Percentiles rank a stretch among this genome's conserved stretches.
Evolutionary conservation across 2,888 invertebrate species (phyloP).

Genomic region (Sthenelais limicola): DNA sequence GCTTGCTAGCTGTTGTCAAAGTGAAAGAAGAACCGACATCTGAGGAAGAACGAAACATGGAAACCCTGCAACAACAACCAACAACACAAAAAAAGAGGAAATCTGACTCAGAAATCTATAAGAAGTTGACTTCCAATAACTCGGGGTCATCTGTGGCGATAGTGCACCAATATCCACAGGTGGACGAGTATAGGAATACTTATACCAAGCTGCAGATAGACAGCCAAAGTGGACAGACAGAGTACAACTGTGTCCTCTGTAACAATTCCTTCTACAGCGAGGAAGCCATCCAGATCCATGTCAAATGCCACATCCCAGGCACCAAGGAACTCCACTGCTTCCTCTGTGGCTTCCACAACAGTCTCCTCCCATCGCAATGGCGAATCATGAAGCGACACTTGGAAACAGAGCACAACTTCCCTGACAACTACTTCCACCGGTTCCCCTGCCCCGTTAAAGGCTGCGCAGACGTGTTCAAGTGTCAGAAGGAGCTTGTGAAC

Average conservation of each 20-base stretch:
- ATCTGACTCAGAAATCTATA: background rate
- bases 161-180: background rate
- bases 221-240: constrained; percentile 24
- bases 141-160: too few species aligned
- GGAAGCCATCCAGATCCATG: constrained; percentile 30
- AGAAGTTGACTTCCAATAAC: too few species aligned
- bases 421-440: constrained; percentile 24
- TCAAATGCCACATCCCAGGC: constrained; percentile 18
- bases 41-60: background rate
- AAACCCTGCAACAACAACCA: background rate
- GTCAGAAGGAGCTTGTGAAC: constrained; percentile 18
- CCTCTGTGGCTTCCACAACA: constrained; percentile 35
- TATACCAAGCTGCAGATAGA: constrained; percentile 29
- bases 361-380: constrained; percentile 40
- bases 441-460: constrained; percentile 35
- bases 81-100: background rate
- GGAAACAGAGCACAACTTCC: constrained; percentile 32
- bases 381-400: constrained; percentile 39
- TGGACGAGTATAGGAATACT: background rate
- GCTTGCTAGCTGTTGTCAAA: constrained; percentile 6
- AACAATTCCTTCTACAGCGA: constrained; percentile 34
- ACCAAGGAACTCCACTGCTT: constrained; percentile 35
- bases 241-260: constrained; percentile 35
- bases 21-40: constrained; percentile 12
- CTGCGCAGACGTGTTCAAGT: constrained; percentile 25